A percentile compares a stretch with the other conserved stretches of the same genome.
Evolutionary conservation across 2,888 invertebrate species (phyloP).

Genomic region (Boloria selene): DNA sequence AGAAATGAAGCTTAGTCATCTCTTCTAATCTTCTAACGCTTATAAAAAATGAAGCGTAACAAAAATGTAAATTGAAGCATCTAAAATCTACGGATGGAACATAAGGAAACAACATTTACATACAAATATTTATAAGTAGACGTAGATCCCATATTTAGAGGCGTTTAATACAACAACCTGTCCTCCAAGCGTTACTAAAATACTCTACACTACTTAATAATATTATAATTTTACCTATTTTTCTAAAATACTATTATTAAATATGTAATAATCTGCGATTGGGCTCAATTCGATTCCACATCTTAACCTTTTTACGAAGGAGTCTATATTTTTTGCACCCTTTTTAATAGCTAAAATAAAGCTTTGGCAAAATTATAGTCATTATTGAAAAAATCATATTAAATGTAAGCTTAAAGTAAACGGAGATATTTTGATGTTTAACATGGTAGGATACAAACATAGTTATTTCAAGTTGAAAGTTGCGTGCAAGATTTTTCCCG

Average conservation of each 20-base stretch:
- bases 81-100: slow-evolving; percentile 6
- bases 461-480: slow-evolving; percentile 10
- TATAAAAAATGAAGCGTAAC: slow-evolving; percentile 22
- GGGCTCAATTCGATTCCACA: no score
- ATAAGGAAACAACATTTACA: slow-evolving; percentile 27
- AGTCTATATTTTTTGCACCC: no score
- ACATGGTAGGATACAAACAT: slow-evolving; percentile 1
- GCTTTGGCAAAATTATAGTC: no score
- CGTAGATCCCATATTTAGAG: slow-evolving; percentile 24
- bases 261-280: no score
- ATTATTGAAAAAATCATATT: background rate
- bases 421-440: slow-evolving; percentile 1
- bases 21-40: slow-evolving; percentile 25
- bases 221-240: no score
- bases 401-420: background rate
- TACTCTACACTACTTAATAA: background rate
- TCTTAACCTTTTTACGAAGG: no score
- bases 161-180: slow-evolving; percentile 14
- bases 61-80: slow-evolving; percentile 22
- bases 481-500: slow-evolving; percentile 37
- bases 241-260: no score
- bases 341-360: no score
- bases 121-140: slow-evolving; percentile 29
- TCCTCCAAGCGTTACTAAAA: slow-evolving; percentile 4
- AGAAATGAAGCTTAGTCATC: slow-evolving; percentile 10